These are phyloP conservation scores for Dryoscopus gambensis DNA, from an alignment of 2,113 vertebrate genomes.

Conservation along the genomic window DNA sequence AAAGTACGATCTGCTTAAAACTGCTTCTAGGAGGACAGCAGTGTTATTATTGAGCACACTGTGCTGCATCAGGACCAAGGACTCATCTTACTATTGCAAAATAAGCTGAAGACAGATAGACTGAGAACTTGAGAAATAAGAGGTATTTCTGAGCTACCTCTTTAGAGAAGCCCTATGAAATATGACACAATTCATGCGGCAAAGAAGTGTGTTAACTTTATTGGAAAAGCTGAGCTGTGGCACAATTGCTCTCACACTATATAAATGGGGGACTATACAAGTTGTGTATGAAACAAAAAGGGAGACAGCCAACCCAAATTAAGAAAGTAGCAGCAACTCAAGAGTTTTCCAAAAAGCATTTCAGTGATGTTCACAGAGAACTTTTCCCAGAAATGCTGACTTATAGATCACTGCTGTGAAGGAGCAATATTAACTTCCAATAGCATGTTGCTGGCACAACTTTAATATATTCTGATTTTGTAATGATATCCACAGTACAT, in stretches of 20 bases:
- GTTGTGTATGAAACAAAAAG: not conserved
- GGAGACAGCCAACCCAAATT: not conserved
- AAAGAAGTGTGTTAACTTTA: not conserved
- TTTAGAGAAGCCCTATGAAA: not conserved
- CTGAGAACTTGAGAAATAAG: not conserved
- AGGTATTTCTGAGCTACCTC: not conserved
- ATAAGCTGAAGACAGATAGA: not conserved
- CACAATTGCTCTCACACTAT: not conserved
- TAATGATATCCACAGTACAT: not conserved
- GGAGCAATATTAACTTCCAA: not conserved
- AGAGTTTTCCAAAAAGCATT: not conserved
- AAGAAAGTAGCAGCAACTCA: not conserved
- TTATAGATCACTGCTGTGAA: not conserved
- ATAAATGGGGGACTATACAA: not conserved
- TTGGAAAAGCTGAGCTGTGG: fast-evolving
- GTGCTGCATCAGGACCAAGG: not conserved
- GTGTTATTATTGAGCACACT: not conserved
- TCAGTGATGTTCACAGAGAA: not conserved
- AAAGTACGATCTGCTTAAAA: not conserved
- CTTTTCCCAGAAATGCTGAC: constrained; percentile 10
- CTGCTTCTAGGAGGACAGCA: not conserved
- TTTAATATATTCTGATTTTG: not conserved
- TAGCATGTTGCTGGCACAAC: not conserved
- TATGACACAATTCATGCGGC: not conserved
- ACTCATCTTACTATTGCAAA: not conserved